Base-by-base conservation (phyloP, 2,888 invertebrate species). In the Eutolmus rufibarbis region DNA sequence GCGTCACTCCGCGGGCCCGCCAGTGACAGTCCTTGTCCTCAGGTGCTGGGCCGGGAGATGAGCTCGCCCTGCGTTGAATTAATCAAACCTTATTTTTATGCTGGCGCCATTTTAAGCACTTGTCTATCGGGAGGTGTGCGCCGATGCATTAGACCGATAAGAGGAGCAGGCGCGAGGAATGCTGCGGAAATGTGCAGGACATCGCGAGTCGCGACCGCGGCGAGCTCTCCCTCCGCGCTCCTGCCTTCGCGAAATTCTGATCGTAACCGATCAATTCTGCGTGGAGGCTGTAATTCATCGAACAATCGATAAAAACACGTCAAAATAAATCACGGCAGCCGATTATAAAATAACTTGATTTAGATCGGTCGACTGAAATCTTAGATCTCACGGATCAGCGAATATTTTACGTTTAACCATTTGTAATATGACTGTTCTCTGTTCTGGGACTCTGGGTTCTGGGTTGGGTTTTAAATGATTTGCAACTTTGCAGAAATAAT, bases 321-420 rank as follows among this genome's bases (percentile, higher is more conserved):
- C 86, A 86, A 77, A 86, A 86, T 86, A 86, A 86, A 86, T 86
- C 86, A 86, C 86, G 40, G 31, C 23, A 34, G n/a, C 46, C 74
- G 85, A 85, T 85, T 66, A 28, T 66, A 66, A 66, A 66, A 66
- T 66, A 66, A 7, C 28, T 66, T 66, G 51, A 79, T 66, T 66
- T 66, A 19, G 66, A 66, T 66, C 66, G 66, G 66, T 66, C 9
- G 66, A 66, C 23, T 4, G 66, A 66, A 66, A 66, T 66, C 66
- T 66, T 4, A 23, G 66, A 66, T 66, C 66, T 66, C 12, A 28
- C 28, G 66, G 66, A 23, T 66, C 66, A 66, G 23, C 66, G 66
- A 66, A 66, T 66, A 66, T 66, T 23, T 66, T 66, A 66, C 66
- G 66, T 28, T 66, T 19, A 66, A 28, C 12, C 28, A 66, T 28